Evolutionary conservation across 2,113 vertebrate species (phyloP), one percentile per base, ranked within the genome.

Genomic region (Pseudolaguvia tuberculata): DNA sequence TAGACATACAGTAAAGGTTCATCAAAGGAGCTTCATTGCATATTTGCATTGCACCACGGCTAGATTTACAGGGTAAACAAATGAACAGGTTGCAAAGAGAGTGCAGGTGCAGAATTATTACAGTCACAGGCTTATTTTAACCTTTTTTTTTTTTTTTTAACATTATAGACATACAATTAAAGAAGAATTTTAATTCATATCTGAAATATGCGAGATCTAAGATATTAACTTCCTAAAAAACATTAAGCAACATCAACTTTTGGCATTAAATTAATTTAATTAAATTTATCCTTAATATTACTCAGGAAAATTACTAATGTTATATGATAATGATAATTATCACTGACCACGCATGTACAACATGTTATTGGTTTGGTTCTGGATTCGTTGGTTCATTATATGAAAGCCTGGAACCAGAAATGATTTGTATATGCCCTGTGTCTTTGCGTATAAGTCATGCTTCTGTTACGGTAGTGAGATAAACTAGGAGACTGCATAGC

Each of bases 111-210:
- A 52, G 88, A 89, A 90, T 91, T 91, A 90, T 81, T 75, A 76
- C 80, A 84, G 86, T 89, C 88, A 91, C 87, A 84, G 83, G 89
- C 89, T 91, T 90, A 91, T 84, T 81, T 82, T 82, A 84, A 86
- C 87, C 85, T 86, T 84, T 84, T n/a, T n/a, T n/a, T n/a, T n/a
- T n/a, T 91, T 90, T 90, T 84, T 81, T 82, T 82, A 84, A 86
- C 87, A 85, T 86, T 84, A 84, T 85, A 87, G 84, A 84, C 15
- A 4, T 25, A 1, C 21, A 14, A 65, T 17, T 6, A 25, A 31
- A 59, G n/a, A n/a, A n/a, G n/a, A n/a, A n/a, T n/a, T n/a, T n/a
- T n/a, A n/a, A n/a, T n/a, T n/a, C n/a, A n/a, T n/a, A n/a, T 35
- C 31, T 35, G 31, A 35, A 35, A 35, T 35, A 35, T 35, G 3